Base-by-base conservation (phyloP, 2,113 vertebrate species). In the Vimba vimba region DNA sequence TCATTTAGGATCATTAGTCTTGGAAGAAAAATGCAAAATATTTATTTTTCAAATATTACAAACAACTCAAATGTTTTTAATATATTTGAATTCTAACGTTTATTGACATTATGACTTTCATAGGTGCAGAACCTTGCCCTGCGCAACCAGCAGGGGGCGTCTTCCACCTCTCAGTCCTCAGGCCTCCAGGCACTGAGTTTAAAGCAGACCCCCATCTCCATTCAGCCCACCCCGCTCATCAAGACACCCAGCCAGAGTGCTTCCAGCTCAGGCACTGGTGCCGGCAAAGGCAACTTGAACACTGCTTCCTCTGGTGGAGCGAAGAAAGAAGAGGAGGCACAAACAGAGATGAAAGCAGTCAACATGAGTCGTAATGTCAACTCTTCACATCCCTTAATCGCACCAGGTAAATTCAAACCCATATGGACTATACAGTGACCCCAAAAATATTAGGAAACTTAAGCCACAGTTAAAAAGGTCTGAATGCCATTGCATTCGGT, bases 41-140 rank as follows among this genome's bases (percentile, higher is more conserved):
- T n/a, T n/a, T 33, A 17, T 36, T 36, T 57, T 21, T 57, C 33
- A 39, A 36, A 69, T 69, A 69, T 30, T 69, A 39, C 8, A 69
- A 69, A 39, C 8, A 69, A 13, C 10, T 69, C 4, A 73, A 45
- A 43, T 25, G 39, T 45, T 45, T 43, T 45, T 19, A 62, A 12
- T n/a, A n/a, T 45, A 25, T 47, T 15, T 47, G 10, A 47, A 47
- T 25, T 74, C 39, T 11, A 47, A 13, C 12, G 12, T 74, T 75
- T 27, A 75, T 75, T 75, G 43, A 3, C 6, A 47, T 30, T 77
- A 21, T 52, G 17, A 55, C 50, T 76, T 30, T 77, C 25, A 30
- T 50, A 97, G 95, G 97, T 97, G 68, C 97, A 97, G 93, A 97
- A 97, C 91, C 88, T 97, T 59, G 94, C 96, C 55, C 93, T 97